Evolutionary conservation across 2,888 invertebrate genomes (phyloP).

Genomic region (Gisinianus flammeolus): DNA sequence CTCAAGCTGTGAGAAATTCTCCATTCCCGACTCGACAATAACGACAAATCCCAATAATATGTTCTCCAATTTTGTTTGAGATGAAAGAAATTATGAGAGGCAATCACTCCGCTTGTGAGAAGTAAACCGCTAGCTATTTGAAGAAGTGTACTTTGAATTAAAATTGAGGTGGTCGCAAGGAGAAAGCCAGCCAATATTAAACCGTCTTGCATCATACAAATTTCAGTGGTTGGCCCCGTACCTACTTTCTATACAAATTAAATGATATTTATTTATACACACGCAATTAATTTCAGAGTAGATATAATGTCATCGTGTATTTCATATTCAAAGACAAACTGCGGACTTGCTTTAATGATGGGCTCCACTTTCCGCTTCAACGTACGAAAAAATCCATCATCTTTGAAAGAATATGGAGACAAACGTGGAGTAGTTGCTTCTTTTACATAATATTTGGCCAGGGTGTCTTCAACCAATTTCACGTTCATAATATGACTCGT

Average conservation of each 20-base stretch:
- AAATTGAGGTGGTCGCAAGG: conserved; percentile 47
- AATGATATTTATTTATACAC: not conserved
- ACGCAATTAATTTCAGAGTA: not conserved
- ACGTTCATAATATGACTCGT: conserved; percentile 59
- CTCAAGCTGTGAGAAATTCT: conserved; percentile 59
- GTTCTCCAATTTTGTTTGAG: conserved; percentile 59
- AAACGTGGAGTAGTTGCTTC: conserved; percentile 53
- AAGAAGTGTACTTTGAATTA: conserved; percentile 41
- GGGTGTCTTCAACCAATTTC: conserved; percentile 44
- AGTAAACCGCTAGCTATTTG: conserved; percentile 55
- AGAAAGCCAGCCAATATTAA: conserved; percentile 45
- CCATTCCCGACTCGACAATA: conserved; percentile 59
- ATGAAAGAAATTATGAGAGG: conserved; percentile 60
- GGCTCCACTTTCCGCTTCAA: conserved; percentile 54
- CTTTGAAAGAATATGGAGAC: conserved; percentile 59
- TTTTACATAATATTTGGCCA: conserved; percentile 56
- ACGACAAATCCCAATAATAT: conserved; percentile 59
- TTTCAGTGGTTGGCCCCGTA: conserved; percentile 50
- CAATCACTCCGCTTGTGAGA: conserved; percentile 52
- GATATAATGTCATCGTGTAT: too few relatives aligned
- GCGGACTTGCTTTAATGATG: conserved; percentile 45
- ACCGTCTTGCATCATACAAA: conserved; percentile 54
- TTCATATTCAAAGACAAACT: not conserved
- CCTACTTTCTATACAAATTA: conserved; percentile 56
- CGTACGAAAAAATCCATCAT: conserved; percentile 59